Conservation (phyloP, 2,888 invertebrate species). For the Stenotaenia linearis region DNA sequence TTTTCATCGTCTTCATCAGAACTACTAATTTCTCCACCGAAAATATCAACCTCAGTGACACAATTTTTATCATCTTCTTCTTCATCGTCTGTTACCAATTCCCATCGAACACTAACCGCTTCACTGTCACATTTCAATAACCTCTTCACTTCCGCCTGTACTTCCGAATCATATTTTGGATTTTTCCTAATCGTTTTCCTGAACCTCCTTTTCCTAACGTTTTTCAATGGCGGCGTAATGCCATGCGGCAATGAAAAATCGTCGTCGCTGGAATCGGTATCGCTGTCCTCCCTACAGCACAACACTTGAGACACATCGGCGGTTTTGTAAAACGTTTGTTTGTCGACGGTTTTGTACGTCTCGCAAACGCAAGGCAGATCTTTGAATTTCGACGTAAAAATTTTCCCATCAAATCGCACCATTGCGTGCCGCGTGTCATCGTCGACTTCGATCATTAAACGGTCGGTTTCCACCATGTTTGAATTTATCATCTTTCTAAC, state of each 20-base stretch:
- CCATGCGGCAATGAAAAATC: slow-evolving; percentile 55
- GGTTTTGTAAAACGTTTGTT: slow-evolving; percentile 94
- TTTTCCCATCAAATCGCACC: slow-evolving; percentile 80
- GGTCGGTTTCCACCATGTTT: slow-evolving; percentile 73
- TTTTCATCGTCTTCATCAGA: background rate
- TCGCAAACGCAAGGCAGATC: slow-evolving; percentile 92
- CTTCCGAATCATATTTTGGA: slow-evolving; percentile 74
- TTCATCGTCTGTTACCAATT: slow-evolving; percentile 82
- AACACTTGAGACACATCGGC: slow-evolving; percentile 86
- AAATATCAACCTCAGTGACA: background rate
- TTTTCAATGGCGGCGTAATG: slow-evolving; percentile 90
- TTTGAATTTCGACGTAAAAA: slow-evolving; percentile 78
- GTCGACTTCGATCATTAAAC: slow-evolving; percentile 76
- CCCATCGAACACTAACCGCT: slow-evolving; percentile 80
- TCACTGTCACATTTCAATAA: slow-evolving; percentile 86
- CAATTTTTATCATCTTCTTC: slow-evolving; percentile 50
- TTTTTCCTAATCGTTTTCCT: slow-evolving; percentile 91
- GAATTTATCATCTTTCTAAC: slow-evolving; percentile 62
- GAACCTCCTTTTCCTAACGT: slow-evolving; percentile 84
- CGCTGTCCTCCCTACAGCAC: background rate
- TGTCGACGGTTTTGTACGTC: slow-evolving; percentile 90
- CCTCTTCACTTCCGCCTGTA: slow-evolving; percentile 94
- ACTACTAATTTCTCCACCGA: background rate
- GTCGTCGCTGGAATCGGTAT: background rate
- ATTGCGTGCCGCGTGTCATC: slow-evolving; percentile 82